Conservation (phyloP, 1,140 invertebrate species). For the Aphelinus atriplicis region DNA sequence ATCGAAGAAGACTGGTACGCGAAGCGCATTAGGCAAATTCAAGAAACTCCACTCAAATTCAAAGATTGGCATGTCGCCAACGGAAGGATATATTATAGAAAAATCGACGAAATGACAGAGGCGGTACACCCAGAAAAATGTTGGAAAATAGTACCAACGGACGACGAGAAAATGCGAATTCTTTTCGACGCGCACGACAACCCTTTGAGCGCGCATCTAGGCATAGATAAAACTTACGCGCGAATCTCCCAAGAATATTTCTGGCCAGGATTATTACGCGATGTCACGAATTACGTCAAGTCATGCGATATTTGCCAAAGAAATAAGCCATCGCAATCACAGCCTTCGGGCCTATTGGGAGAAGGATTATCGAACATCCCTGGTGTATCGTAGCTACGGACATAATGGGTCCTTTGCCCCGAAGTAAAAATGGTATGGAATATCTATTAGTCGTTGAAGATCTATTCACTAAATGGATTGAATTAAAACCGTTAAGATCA, state of each 20-base stretch:
- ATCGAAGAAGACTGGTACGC: constrained; percentile 36
- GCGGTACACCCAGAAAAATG: constrained; percentile 23
- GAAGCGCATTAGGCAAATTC: constrained; percentile 16
- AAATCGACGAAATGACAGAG: constrained; percentile 14
- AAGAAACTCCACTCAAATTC: neutral
- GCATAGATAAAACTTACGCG: constrained; percentile 46
- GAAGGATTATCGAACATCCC: constrained; percentile 32
- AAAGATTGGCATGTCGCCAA: constrained; percentile 26
- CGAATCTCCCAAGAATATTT: constrained; percentile 44
- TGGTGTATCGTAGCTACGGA: constrained; percentile 34
- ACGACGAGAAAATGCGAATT: constrained; percentile 35
- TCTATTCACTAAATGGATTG: constrained; percentile 41
- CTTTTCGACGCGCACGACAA: constrained; percentile 37
- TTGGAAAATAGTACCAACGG: constrained; percentile 50
- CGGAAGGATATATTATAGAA: constrained; percentile 30
- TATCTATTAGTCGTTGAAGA: constrained; percentile 41
- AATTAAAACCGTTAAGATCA: constrained; percentile 27
- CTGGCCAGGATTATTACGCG: constrained; percentile 49
- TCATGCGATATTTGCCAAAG: constrained; percentile 35
- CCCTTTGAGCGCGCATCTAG: constrained; percentile 46
- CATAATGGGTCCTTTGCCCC: constrained; percentile 9
- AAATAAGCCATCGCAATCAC: constrained; percentile 27
- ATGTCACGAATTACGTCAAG: constrained; percentile 34
- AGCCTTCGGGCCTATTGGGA: constrained; percentile 32
- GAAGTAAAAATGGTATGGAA: constrained; percentile 1